Base-by-base conservation (phyloP, 92 coral and sea anemone genomes). In the Blastomussa wellsi region DNA sequence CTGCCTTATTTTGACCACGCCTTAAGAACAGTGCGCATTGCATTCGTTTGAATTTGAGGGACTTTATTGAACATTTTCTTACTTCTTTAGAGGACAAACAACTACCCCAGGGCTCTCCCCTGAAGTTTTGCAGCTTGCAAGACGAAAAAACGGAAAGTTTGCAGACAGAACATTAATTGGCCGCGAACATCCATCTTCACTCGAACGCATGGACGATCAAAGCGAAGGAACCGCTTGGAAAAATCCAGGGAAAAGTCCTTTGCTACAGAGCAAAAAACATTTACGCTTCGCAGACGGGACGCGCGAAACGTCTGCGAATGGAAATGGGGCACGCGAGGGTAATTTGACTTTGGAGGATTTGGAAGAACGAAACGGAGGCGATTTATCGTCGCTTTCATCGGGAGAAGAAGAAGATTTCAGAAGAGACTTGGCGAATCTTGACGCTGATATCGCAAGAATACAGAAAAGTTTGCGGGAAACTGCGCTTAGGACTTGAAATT, bases 391-490 rank as follows among this genome's bases (percentile, higher is more conserved):
- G 32, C 88, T 89, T 42, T 94, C 98, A 20, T 95, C 98, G 1
- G 69, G 80, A 39, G 98, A 94, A 77, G 98, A 95, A 79, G 92
- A 88, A 28, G 98, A 92, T 67, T 95, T 95, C 49, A 90, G 92
- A 47, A 97, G 94, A 68, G 98, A 95, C 75, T 85, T 95, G 29
- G 95, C 95, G 20, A 90, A 86, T 86, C 93, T 95, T 26, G 98
- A 95, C 75, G 93, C 98, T 19, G 90, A 94, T 73, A 95, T 95
- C 74, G 98, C 98, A 24, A 88, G 98, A 59, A 89, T 95, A 51
- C 98, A 95, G 76, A 91, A 89, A 77, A 95, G 95, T 82, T 84
- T 95, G 85, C 94, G 96, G 36, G 95, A 94, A 68, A 91, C 94
- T 32, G 91, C 98, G 60, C 73, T 70, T 69, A 84, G 83, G 78